phyloP scores from a whole-genome alignment of 2,888 invertebrate species.

The Mythimna albipuncta region DNA sequence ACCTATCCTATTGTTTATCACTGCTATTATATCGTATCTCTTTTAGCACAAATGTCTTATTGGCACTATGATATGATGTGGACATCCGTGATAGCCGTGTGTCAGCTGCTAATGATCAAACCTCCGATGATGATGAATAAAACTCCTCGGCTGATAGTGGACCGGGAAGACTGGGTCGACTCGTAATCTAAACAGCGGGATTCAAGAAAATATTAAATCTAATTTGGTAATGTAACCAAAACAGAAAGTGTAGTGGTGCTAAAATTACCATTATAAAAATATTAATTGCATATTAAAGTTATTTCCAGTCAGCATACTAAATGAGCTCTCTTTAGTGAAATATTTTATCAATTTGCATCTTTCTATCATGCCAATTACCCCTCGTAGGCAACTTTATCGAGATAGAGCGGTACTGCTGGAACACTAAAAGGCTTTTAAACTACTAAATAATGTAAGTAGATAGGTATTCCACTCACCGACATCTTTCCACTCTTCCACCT shows the following conservation, averaged over 20 bases:
- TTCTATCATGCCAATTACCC: constrained; percentile 46
- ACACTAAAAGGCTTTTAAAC: constrained; percentile 61
- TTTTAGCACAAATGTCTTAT: constrained; percentile 74
- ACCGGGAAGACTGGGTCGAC: constrained; percentile 84
- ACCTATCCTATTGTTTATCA: constrained; percentile 61
- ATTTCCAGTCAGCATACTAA: constrained; percentile 31
- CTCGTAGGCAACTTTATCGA: constrained; percentile 33
- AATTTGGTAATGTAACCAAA: neutral
- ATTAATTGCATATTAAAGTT: constrained; percentile 33
- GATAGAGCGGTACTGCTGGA: constrained; percentile 25
- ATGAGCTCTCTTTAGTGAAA: constrained; percentile 34
- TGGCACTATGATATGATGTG: constrained; percentile 79
- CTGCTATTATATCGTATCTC: constrained; percentile 66
- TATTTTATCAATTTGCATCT: constrained; percentile 36
- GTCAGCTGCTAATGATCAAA: constrained; percentile 81
- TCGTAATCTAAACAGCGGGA: constrained; percentile 81
- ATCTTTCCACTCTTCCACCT: constrained; percentile 94
- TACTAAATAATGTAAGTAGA: constrained; percentile 56
- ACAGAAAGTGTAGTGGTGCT: neutral
- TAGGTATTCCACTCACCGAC: constrained; percentile 87
- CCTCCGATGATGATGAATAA: constrained; percentile 72
- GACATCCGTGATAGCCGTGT: constrained; percentile 51
- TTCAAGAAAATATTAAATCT: constrained; percentile 23
- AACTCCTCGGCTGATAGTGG: constrained; percentile 66
- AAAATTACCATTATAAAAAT: constrained; percentile 13